Evolutionary conservation across 2,888 invertebrate genomes (phyloP), one percentile per base, ranked within the genome.

Genomic region (Sialis fuliginosa): DNA sequence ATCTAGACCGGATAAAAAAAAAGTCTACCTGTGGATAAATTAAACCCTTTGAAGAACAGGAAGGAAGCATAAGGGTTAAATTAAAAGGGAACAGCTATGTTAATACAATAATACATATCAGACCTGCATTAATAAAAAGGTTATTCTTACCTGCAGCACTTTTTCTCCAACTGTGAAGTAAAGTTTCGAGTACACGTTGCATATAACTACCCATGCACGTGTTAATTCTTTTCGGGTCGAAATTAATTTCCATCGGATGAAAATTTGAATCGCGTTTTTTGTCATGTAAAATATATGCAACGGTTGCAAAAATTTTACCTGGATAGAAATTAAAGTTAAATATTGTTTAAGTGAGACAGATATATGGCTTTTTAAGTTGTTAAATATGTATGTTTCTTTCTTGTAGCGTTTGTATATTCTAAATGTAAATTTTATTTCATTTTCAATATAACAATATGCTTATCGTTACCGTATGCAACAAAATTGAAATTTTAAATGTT

Each of bases 21-120:
- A 32, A 12, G 8, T 22, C 44, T 45, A 45, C 45, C 45, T 45
- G 45, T 39, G 39, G 45, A 39, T 43, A 43, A 32, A 33, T 43
- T 43, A 32, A 47, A 47, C 47, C 47, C 47, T 47, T 47, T 42
- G 37, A 42, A 42, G 47, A 47, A 47, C 47, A 47, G 47, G 47
- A 47, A 47, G 47, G 42, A 47, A 47, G 33, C 45, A 39, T 39
- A 30, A 45, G 45, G 45, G 45, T 37, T 45, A 34, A 34, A 45
- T 39, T 34, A 44, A 45, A 45, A 45, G 45, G 45, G 45, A 39
- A 32, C 10, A 13, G 10, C 9, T 34, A 32, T 32, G 13, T 44
- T 44, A 44, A 44, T 44, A 34, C 34, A 42, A 42, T 42, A 42
- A 42, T 30, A 42, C 31, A 7, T 30, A 31, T 5, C n/a, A 13